Conservation (phyloP, 2,888 invertebrate species). For the Phengaris arion region DNA sequence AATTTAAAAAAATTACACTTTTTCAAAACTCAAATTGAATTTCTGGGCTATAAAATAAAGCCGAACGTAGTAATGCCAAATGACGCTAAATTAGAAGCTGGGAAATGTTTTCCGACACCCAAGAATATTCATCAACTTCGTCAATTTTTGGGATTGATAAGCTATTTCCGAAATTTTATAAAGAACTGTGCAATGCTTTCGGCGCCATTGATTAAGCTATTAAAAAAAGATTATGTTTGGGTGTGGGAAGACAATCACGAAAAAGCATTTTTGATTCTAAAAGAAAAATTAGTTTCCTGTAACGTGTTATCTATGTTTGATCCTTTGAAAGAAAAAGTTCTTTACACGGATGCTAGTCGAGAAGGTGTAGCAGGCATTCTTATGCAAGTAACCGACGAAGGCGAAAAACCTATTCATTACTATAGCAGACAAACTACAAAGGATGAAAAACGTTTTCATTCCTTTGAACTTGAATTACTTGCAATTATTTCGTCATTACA, state of each 20-base stretch:
- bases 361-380: conserved; percentile 14
- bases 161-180: too few species aligned
- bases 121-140: too few species aligned
- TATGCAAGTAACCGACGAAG: conserved; percentile 34
- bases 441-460: conserved; percentile 49
- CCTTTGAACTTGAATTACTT: conserved; percentile 43
- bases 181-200: too few species aligned
- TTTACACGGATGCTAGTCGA: conserved; percentile 16
- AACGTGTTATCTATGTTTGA: conserved; percentile 15
- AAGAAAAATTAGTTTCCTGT: background rate
- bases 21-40: too few species aligned
- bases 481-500: too few species aligned
- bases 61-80: too few species aligned
- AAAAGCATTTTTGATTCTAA: too few species aligned
- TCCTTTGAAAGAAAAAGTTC: background rate
- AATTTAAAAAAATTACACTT: too few species aligned
- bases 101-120: too few species aligned
- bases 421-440: conserved; percentile 48
- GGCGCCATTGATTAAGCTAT: background rate
- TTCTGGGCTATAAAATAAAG: too few species aligned
- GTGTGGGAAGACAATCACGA: background rate
- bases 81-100: too few species aligned
- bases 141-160: too few species aligned
- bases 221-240: conserved; percentile 4
- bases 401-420: conserved; percentile 45